Conservation (phyloP, 2,888 invertebrate species). For the Saturnia japonica region DNA sequence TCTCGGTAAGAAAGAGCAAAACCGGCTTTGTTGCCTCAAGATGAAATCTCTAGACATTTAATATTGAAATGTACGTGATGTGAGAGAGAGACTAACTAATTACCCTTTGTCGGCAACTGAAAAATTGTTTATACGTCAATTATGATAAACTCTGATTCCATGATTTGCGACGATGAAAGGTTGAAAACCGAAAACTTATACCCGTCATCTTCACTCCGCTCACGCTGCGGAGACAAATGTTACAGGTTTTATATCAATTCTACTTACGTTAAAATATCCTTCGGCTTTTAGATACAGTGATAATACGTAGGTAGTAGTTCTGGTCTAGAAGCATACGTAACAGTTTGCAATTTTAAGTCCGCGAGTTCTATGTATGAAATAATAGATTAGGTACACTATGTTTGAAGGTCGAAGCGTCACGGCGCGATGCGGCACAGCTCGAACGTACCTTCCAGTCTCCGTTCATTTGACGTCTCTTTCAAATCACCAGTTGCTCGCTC, state of each 20-base stretch:
- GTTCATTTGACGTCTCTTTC: slow-evolving; percentile 31
- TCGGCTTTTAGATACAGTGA: not conserved
- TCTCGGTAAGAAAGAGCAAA: too few species aligned
- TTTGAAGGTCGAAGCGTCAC: slow-evolving; percentile 42
- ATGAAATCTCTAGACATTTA: too few species aligned
- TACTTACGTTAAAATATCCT: not conserved
- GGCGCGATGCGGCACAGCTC: slow-evolving; percentile 27
- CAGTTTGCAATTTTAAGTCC: slow-evolving; percentile 21
- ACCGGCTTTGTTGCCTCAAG: too few species aligned
- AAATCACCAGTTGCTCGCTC: slow-evolving; percentile 60
- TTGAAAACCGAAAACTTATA: too few species aligned
- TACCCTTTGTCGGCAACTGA: too few species aligned
- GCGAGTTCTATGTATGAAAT: slow-evolving; percentile 30
- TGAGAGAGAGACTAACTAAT: too few species aligned
- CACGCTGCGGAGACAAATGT: too few species aligned
- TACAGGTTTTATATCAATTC: not conserved
- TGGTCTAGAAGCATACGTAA: slow-evolving; percentile 1
- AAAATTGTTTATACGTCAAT: too few species aligned
- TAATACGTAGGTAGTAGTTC: not conserved
- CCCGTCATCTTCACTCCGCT: too few species aligned
- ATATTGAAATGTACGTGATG: too few species aligned
- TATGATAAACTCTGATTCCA: too few species aligned
- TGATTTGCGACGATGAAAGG: too few species aligned
- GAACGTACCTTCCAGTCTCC: slow-evolving; percentile 49
- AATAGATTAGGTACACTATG: slow-evolving; percentile 30